Base-by-base conservation (phyloP, 2,888 invertebrate genomes). In the Polydrusus pterygomalis region DNA sequence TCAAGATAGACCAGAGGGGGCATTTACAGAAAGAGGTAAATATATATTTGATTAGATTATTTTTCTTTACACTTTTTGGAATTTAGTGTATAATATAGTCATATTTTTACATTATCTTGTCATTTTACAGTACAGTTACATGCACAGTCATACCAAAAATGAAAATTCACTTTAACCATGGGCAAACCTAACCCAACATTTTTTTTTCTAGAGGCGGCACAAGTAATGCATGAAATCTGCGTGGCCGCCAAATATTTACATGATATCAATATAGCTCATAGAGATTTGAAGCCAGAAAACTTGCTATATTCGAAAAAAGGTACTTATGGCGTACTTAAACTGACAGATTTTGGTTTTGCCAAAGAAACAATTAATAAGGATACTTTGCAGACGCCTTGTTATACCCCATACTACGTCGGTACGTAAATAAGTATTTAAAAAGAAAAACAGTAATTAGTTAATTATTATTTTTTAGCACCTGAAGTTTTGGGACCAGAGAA, bases 331-430 rank as follows among this genome's bases (percentile, higher is more conserved):
- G 90, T 94, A 75, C 91, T 99, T 77, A 99, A 99, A 88, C 89
- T 99, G 83, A 99, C 99, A 0, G 99, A 99, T 89, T 99, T 99
- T 88, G 99, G 99, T 9, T 99, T 99, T 89, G 99, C 99, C 13
- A 99, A 99, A 87, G 97, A 97, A 88, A 97, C 96, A 0, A 86
- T 91, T 18, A 91, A 93, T 17, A 94, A 95, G 69, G 96, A 97
- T 82, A 96, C 97, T 0, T 88, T 99, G 71, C 97, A 98, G 87
- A 99, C 99, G 0, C 99, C 99, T 0, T 99, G 99, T 86, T 99
- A 99, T 85, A 99, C 99, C 10, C 99, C 99, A 0, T 99, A 99
- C 87, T 99, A 99, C 89, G 99, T 98, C 83, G 97, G 94, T 94
- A 87, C 88, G 84, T 82, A 20, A 25, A 15, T 30, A 25, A 63